Evolutionary conservation across 2,888 invertebrate species (phyloP).

Genomic region (Hipparchia semele): DNA sequence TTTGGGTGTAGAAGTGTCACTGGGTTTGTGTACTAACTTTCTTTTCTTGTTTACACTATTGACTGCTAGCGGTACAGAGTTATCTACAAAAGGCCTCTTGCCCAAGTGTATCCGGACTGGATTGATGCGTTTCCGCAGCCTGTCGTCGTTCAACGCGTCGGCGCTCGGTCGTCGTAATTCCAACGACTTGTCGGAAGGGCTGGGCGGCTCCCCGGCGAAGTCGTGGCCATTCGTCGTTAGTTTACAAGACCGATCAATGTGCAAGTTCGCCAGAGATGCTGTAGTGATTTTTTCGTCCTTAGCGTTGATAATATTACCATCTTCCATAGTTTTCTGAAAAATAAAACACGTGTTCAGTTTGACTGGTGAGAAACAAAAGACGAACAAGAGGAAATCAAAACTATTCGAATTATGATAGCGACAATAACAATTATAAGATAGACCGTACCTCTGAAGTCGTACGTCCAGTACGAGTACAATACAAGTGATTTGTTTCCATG

Average conservation of each 20-base stretch:
- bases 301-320: slow-evolving; percentile 75
- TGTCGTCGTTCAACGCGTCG: slow-evolving; percentile 62
- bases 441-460: slow-evolving; percentile 77
- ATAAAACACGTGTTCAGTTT: slow-evolving; percentile 68
- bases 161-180: slow-evolving; percentile 56
- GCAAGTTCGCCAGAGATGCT: slow-evolving; percentile 63
- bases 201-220: slow-evolving; percentile 48
- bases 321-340: slow-evolving; percentile 83
- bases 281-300: slow-evolving; percentile 72
- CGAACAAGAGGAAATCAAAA: slow-evolving; percentile 73
- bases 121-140: slow-evolving; percentile 70
- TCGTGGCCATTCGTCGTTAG: slow-evolving; percentile 74
- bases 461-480: slow-evolving; percentile 81
- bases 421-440: slow-evolving; percentile 57
- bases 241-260: slow-evolving; percentile 67
- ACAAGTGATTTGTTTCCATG: slow-evolving; percentile 77
- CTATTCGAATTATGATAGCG: slow-evolving; percentile 64
- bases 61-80: slow-evolving; percentile 57
- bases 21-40: slow-evolving; percentile 60
- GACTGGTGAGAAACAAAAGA: slow-evolving; percentile 77
- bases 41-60: slow-evolving; percentile 66
- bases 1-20: slow-evolving; percentile 58
- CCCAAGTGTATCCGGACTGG: slow-evolving; percentile 76
- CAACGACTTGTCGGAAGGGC: slow-evolving; percentile 45
- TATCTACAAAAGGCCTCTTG: slow-evolving; percentile 78